Evolutionary conservation across 2,797 vertebrate species (phyloP).

Genomic region (Ctenopoma kingsleyae): DNA sequence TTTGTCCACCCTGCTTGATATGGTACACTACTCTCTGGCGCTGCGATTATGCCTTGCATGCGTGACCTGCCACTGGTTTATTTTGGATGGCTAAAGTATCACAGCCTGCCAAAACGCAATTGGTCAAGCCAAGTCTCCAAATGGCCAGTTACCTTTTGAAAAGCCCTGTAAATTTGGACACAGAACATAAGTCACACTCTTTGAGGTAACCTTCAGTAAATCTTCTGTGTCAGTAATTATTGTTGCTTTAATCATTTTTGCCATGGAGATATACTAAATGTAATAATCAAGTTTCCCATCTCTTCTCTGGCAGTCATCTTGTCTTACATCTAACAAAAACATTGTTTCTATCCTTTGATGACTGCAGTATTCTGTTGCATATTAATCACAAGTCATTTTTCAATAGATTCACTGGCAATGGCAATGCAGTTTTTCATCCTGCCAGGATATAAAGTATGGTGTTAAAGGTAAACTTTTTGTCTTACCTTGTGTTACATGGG

Average conservation of each 20-base stretch:
- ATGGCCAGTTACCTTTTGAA: constrained; percentile 33
- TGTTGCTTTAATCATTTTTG: neutral
- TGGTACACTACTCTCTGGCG: constrained; percentile 11
- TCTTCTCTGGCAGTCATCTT: neutral
- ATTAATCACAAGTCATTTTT: neutral
- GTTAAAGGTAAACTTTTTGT: constrained; percentile 11
- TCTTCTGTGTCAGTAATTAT: neutral
- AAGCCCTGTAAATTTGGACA: constrained; percentile 13
- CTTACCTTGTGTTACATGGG: neutral
- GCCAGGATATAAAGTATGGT: neutral
- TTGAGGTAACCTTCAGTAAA: constrained; percentile 18
- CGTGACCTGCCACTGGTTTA: constrained; percentile 18
- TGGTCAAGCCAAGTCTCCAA: constrained; percentile 22
- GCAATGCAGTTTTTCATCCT: constrained; percentile 15
- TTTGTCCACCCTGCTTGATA: constrained; percentile 1
- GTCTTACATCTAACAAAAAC: neutral
- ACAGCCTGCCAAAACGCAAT: constrained; percentile 16
- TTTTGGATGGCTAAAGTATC: constrained; percentile 34
- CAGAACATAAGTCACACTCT: constrained; percentile 3
- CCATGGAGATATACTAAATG: neutral
- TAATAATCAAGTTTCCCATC: neutral
- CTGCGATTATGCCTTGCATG: constrained; percentile 26
- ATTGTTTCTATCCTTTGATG: neutral
- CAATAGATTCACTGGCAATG: neutral
- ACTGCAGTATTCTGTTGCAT: neutral